These are phyloP conservation scores for Drosophila parthenogenetica DNA, from an alignment of 2,888 invertebrate species.

Conservation along the genomic window DNA sequence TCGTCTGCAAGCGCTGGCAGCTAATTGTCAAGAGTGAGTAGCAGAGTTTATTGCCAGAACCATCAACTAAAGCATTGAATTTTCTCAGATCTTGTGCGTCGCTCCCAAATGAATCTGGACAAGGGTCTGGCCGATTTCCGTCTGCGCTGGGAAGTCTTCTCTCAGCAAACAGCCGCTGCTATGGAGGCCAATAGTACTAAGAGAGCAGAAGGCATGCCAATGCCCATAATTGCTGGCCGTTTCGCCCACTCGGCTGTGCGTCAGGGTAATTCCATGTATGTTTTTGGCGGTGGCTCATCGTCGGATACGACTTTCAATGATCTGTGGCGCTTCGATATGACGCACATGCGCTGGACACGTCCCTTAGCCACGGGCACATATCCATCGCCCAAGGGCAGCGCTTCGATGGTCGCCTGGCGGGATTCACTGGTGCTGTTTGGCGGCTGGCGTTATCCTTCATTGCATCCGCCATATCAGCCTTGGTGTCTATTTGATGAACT, in stretches of 20 bases:
- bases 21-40: slow-evolving; percentile 92
- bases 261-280: slow-evolving; percentile 94
- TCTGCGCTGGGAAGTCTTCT: slow-evolving; percentile 90
- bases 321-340: slow-evolving; percentile 96
- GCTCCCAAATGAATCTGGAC: slow-evolving; percentile 90
- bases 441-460: slow-evolving; percentile 97
- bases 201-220: slow-evolving; percentile 51
- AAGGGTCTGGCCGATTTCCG: slow-evolving; percentile 92
- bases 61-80: neutral
- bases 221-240: slow-evolving; percentile 93
- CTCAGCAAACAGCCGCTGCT: slow-evolving; percentile 64
- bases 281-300: slow-evolving; percentile 98
- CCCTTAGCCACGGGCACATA: slow-evolving; percentile 91
- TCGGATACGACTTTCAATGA: slow-evolving; percentile 98
- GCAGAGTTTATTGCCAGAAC: neutral
- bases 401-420: slow-evolving; percentile 95
- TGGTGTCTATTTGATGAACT: slow-evolving; percentile 96
- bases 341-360: slow-evolving; percentile 93
- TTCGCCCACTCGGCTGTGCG: slow-evolving; percentile 96
- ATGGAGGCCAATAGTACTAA: slow-evolving; percentile 33
- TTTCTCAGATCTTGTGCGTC: slow-evolving; percentile 91
- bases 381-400: slow-evolving; percentile 98
- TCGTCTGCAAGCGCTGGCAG: slow-evolving; percentile 95
- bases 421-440: slow-evolving; percentile 95
- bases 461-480: slow-evolving; percentile 93